phyloP scores from a whole-genome alignment of 2,888 invertebrate species.

The Drosophila siamana region DNA sequence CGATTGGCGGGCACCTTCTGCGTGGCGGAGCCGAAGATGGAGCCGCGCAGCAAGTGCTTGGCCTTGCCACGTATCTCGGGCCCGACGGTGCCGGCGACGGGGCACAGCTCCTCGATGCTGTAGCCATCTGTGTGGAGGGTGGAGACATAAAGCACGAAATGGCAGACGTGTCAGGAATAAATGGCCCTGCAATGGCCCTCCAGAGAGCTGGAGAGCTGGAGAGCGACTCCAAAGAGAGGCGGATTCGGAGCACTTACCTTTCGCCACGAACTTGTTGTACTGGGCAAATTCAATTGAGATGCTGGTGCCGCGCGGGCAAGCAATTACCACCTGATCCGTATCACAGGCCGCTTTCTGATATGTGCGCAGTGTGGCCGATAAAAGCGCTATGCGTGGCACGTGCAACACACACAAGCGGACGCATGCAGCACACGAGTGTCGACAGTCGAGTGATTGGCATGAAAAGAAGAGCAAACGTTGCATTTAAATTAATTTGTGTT shows the following conservation, averaged over 20 bases:
- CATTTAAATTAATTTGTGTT: constrained; percentile 40
- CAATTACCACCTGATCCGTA: constrained; percentile 93
- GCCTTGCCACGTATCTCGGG: constrained; percentile 79
- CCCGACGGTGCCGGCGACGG: constrained; percentile 53
- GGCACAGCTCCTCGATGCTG: constrained; percentile 84
- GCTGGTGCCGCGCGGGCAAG: constrained; percentile 96
- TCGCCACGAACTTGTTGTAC: constrained; percentile 87
- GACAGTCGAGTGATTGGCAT: neutral
- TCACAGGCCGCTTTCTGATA: constrained; percentile 97
- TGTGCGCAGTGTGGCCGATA: constrained; percentile 95
- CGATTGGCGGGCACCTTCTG: constrained; percentile 81
- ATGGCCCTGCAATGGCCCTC: constrained; percentile 36
- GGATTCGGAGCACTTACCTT: constrained; percentile 76
- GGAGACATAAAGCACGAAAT: constrained; percentile 50
- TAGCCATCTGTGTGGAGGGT: constrained; percentile 78
- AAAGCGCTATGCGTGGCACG: constrained; percentile 88
- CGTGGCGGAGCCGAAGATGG: constrained; percentile 80
- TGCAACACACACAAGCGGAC: constrained; percentile 13
- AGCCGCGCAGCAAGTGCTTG: constrained; percentile 82
- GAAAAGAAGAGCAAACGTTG: constrained; percentile 18
- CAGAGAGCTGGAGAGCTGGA: neutral
- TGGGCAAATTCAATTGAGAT: constrained; percentile 96
- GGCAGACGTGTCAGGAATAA: constrained; percentile 57
- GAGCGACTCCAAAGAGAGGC: neutral
- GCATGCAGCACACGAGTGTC: neutral